These are phyloP conservation scores for Conomelus anceps DNA, from an alignment of 2,888 invertebrate genomes.

Conservation along the genomic window DNA sequence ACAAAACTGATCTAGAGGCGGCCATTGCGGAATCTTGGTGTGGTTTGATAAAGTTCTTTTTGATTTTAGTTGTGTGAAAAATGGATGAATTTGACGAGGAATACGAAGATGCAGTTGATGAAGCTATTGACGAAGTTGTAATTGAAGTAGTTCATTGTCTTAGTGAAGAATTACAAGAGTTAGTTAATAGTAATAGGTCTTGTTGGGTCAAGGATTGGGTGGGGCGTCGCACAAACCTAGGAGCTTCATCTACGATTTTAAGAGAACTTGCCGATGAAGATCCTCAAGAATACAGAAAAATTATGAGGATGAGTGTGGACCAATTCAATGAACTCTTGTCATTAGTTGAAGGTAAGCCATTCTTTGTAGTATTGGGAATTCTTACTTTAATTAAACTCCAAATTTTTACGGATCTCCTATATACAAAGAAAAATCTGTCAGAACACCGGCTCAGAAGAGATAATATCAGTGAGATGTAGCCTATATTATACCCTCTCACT, in stretches of 20 bases:
- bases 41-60: neutral
- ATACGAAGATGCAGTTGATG: too few species aligned
- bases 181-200: neutral
- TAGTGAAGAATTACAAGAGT: conserved; percentile 14
- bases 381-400: too few species aligned
- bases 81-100: neutral
- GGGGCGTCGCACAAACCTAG: neutral
- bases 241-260: conserved; percentile 6
- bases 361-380: too few species aligned
- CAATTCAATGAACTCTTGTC: too few species aligned
- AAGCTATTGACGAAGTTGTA: conserved; percentile 4
- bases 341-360: too few species aligned
- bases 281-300: conserved; percentile 13
- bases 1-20: neutral
- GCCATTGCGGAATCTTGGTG: neutral
- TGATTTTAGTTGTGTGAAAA: neutral
- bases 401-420: too few species aligned
- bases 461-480: too few species aligned
- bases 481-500: too few species aligned
- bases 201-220: conserved; percentile 11
- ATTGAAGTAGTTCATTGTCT: neutral
- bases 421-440: too few species aligned
- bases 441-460: too few species aligned
- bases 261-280: conserved; percentile 10
- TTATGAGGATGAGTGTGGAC: conserved; percentile 14